Evolutionary conservation across 2,888 invertebrate genomes (phyloP), one percentile per base, ranked within the genome.

Genomic region (Oeneis ivallda): DNA sequence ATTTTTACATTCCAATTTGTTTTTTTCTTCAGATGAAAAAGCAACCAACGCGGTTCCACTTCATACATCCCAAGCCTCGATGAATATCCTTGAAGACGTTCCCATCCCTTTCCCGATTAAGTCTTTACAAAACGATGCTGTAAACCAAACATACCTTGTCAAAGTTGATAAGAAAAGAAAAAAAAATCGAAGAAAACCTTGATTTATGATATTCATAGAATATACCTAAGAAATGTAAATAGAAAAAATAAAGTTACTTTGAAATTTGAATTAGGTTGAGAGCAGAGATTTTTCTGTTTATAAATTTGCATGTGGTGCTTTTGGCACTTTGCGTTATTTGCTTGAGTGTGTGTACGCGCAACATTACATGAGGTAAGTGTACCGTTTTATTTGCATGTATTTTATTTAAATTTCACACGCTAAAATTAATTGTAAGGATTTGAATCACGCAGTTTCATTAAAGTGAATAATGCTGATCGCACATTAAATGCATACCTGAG

Each of bases 251-350:
- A 64, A 67, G 54, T 70, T 67, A 49, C 70, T 72, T 70, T 65
- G 66, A 76, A 70, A 74, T 65, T 71, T 73, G 37, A 13, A 72
- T 76, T 75, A 70, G 75, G 75, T 76, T 81, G 74, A 79, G 87
- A 87, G 87, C 89, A 89, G 89, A 89, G 89, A 84, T 88, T 86
- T 87, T 85, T 79, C 74, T 77, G 74, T 74, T 71, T 66, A 64
- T 60, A 60, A 60, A 63, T 57, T 74, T 84, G 86, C 84, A 85
- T 85, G 85, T 76, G 77, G 50, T 74, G 76, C 77, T 81, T 77
- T 73, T 75, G 75, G 76, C 74, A 74, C 72, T 64, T 63, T 69
- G 26, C 26, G 26, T 26, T 26, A 66, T 73, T 70, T 70, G 82
- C 84, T 86, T 83, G 77, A 78, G 80, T 80, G 74, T 78, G 71